A percentile compares a stretch with the other conserved stretches of the same genome.
phyloP scores from a whole-genome alignment of 2,888 invertebrate species.

The Lottia scabra region DNA sequence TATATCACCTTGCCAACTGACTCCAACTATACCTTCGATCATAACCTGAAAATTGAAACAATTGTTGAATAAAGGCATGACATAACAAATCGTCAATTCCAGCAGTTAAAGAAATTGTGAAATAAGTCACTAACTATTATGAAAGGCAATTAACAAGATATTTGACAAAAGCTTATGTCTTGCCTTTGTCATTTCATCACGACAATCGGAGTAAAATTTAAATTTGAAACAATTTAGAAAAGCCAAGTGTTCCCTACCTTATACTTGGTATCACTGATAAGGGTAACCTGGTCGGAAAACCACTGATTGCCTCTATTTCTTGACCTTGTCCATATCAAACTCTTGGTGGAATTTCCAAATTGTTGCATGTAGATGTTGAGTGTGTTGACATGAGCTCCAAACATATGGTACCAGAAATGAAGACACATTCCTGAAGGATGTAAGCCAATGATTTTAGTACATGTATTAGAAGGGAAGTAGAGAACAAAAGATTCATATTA shows the following conservation, averaged over 20 bases:
- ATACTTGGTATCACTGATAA: slow-evolving; percentile 28
- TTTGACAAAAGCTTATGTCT: too few species aligned
- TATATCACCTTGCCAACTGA: slow-evolving; percentile 59
- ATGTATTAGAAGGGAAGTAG: too few species aligned
- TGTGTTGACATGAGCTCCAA: slow-evolving; percentile 53
- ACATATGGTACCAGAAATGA: slow-evolving; percentile 66
- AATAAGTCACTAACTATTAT: too few species aligned
- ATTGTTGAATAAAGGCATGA: too few species aligned
- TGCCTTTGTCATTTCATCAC: too few species aligned
- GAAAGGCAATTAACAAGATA: too few species aligned
- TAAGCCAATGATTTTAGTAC: not conserved
- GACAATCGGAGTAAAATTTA: too few species aligned
- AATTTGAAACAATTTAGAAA: not conserved
- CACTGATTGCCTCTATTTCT: slow-evolving; percentile 55
- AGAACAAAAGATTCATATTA: too few species aligned
- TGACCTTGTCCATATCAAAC: slow-evolving; percentile 54
- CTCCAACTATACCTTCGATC: slow-evolving; percentile 63
- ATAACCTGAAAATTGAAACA: slow-evolving; percentile 42
- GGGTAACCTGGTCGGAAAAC: slow-evolving; percentile 42
- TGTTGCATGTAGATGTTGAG: slow-evolving; percentile 54
- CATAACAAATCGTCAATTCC: too few species aligned
- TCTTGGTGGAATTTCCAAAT: slow-evolving; percentile 31
- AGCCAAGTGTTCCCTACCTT: not conserved
- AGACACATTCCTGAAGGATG: slow-evolving; percentile 46
- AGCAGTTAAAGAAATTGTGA: too few species aligned